These are phyloP conservation scores for Onthophagus taurus DNA, from an alignment of 1,140 invertebrate species.

Conservation along the genomic window DNA sequence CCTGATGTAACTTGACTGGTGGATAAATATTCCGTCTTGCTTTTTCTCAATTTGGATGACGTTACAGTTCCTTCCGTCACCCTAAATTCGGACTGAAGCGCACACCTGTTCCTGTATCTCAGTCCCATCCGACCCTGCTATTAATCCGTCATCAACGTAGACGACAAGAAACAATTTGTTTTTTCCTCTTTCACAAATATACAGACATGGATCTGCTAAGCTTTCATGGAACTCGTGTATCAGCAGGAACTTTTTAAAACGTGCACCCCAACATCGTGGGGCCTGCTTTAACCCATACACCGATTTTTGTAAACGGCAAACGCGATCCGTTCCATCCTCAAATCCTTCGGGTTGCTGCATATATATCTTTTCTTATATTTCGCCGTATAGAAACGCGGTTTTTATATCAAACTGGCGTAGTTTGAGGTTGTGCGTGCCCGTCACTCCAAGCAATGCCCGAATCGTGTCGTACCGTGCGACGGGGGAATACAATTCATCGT, in stretches of 20 bases:
- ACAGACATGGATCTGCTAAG: neutral
- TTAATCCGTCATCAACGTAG: conserved; percentile 25
- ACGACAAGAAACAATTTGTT: conserved; percentile 16
- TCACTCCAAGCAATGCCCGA: conserved; percentile 19
- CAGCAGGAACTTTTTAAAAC: neutral
- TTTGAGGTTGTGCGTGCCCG: conserved; percentile 11
- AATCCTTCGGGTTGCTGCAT: conserved; percentile 35
- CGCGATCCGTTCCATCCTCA: conserved; percentile 16
- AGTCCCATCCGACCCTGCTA: conserved; percentile 10
- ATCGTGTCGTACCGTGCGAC: conserved; percentile 25
- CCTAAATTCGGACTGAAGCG: neutral
- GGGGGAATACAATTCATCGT: conserved; percentile 30
- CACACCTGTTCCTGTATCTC: neutral
- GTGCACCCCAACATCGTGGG: conserved; percentile 34
- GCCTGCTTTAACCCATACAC: conserved; percentile 41
- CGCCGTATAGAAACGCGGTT: conserved; percentile 36
- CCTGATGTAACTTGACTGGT: neutral
- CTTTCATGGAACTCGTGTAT: conserved; percentile 15
- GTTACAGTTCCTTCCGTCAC: neutral
- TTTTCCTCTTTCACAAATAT: conserved; percentile 10
- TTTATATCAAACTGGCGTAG: conserved; percentile 27
- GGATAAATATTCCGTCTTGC: neutral
- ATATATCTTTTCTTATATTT: conserved; percentile 38
- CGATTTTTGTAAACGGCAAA: conserved; percentile 31
- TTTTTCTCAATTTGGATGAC: neutral